Base-by-base conservation (phyloP, 2,888 invertebrate genomes). In the Ligdia adustata region DNA sequence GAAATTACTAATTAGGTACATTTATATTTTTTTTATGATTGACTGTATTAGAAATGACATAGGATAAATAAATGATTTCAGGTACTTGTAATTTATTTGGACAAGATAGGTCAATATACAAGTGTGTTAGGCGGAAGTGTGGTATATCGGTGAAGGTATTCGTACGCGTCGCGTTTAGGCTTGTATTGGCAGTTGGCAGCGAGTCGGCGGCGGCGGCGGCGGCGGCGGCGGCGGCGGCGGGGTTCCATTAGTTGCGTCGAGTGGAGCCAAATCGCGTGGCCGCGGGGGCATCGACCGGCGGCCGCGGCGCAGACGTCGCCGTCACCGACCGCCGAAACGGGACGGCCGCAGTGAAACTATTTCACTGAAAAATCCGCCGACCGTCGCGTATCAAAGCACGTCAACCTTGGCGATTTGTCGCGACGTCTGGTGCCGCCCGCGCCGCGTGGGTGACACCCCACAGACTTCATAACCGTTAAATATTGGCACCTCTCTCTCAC, bases 281-380 rank as follows among this genome's bases (percentile, higher is more conserved):
- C 66, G 73, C 72, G 76, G 75, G 84, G 59, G 38, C 89, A 86
- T 82, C 79, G 85, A 90, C 91, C 90, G 79, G 73, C 73, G 69
- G 81, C 76, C 82, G 82, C 81, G n/a, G n/a, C 88, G 79, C 89
- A 85, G 91, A 84, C 91, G 84, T 79, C 81, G 87, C 87, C 91
- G 82, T 81, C 87, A 81, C 76, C 75, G 71, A 54, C 72, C 75
- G 72, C 72, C 76, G 75, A 73, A 75, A 72, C 72, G 68, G n/a
- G n/a, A n/a, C n/a, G n/a, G n/a, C 69, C 73, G 70, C 76, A 72
- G 78, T 82, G 81, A 83, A 85, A 89, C 84, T 87, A 87, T 88
- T 89, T 86, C 81, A 81, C 88, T 89, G 89, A 89, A 89, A 89
- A 87, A 82, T 86, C 78, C 70, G 74, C 66, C 76, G 79, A 63